These are phyloP conservation scores for Serranus cabrilla DNA, from an alignment of 2,797 vertebrate genomes.

Conservation along the genomic window DNA sequence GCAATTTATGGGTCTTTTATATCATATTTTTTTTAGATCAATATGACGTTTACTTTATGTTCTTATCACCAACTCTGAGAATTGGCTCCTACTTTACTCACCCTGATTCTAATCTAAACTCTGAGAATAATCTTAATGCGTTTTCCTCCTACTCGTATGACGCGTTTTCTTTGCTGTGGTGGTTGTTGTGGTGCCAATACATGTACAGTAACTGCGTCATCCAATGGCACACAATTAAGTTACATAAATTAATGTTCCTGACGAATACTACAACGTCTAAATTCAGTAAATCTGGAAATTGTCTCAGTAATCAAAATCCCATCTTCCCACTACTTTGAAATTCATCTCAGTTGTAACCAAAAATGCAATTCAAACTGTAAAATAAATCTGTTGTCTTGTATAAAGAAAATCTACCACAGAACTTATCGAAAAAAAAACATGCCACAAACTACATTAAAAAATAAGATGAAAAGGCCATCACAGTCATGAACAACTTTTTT, in stretches of 20 bases:
- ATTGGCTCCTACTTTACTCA: rapidly evolving
- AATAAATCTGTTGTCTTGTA: background rate
- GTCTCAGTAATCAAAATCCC: background rate
- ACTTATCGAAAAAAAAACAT: no score
- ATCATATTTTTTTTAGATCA: background rate
- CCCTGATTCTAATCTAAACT: background rate
- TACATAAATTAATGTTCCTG: background rate
- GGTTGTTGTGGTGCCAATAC: background rate
- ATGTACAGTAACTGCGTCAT: background rate
- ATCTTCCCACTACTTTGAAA: background rate
- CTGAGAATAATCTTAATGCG: background rate
- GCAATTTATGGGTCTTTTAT: no score
- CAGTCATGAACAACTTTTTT: no score
- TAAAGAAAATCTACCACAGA: no score
- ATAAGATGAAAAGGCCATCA: no score
- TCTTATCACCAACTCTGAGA: background rate
- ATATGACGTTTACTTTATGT: background rate
- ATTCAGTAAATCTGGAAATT: no score
- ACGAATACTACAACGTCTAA: background rate
- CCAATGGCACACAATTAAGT: background rate
- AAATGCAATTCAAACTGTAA: background rate
- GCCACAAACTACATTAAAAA: no score
- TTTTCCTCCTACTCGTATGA: no score
- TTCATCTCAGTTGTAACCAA: background rate
- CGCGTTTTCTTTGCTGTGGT: background rate